Evolutionary conservation across 2,113 vertebrate species (phyloP), one percentile per base, ranked within the genome.

Genomic region (Tenrec ecaudatus): DNA sequence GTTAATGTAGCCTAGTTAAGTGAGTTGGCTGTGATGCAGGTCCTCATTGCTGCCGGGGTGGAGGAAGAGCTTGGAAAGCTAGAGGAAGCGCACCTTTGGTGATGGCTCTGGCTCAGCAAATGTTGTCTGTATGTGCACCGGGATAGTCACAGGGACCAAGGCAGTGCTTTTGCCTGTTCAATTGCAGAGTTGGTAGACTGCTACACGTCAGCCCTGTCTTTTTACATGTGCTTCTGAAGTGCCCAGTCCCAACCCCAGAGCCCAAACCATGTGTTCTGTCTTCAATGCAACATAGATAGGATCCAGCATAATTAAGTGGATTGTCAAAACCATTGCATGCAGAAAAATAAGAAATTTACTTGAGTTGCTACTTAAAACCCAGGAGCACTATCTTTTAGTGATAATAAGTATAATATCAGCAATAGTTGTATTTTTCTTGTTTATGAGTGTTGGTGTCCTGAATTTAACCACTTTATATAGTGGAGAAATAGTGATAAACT

Each of bases 401-500:
- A 43, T 29, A 82, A 15, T 83, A 81, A 58, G 3, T 64, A 92
- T 66, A 76, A 85, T 83, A n/a, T 36, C 58, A 92, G 20, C 60
- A 58, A 57, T 71, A 81, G 57, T 47, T 91, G 89, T 19, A 57
- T 89, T 62, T 84, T 85, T 89, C 33, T 73, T 60, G 57, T 84
- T 84, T 90, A 17, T 78, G 31, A 88, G 1, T 80, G 0, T 73
- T 88, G 81, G 29, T 75, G n/a, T 90, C 4, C 29, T 43, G 2
- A 31, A 77, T 90, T 43, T 89, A 62, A 15, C 66, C 73, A 22
- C 77, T 57, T 15, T 69, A 57, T 43, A 10, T 33, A 33, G 12
- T 94, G 1, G n/a, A 85, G 73, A 78, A 36, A 90, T 83, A 89
- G 60, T 73, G 57, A 86, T 82, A 82, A 88, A 62, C 20, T 79